phyloP scores from a whole-genome alignment of 2,113 vertebrate species.

The Donacobius atricapilla region DNA sequence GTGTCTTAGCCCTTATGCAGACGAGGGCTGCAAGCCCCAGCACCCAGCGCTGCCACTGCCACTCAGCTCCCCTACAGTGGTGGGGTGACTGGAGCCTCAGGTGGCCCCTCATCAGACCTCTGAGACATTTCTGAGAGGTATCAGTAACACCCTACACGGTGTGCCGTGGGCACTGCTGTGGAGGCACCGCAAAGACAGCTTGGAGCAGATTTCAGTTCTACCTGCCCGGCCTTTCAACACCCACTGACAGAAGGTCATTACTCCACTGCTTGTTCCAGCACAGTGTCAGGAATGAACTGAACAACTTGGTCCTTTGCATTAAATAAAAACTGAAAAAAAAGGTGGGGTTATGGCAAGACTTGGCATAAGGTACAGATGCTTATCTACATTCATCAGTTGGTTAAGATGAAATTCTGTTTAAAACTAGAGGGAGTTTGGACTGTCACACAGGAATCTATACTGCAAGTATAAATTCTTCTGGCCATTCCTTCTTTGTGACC shows the following conservation, averaged over 20 bases:
- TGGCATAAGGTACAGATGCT: not conserved
- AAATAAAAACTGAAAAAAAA: not conserved
- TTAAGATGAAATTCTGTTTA: not conserved
- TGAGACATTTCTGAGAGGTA: not conserved
- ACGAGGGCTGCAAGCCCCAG: accelerated
- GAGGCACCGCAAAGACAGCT: not conserved
- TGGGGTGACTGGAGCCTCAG: not conserved
- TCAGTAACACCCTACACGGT: not conserved
- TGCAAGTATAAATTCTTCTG: not conserved
- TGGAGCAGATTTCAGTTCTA: not conserved
- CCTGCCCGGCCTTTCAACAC: not conserved
- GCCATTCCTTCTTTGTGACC: not conserved
- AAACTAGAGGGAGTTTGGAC: not conserved
- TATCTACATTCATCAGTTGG: not conserved
- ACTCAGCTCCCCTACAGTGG: accelerated
- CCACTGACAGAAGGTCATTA: too few relatives aligned
- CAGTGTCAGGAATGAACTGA: not conserved
- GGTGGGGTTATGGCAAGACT: too few relatives aligned
- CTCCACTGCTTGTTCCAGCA: not conserved
- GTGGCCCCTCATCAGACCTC: not conserved
- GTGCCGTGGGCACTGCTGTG: accelerated
- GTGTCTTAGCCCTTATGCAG: not conserved
- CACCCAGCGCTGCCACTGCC: not conserved
- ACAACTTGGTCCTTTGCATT: not conserved
- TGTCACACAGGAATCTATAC: not conserved